Conservation (phyloP, 2,113 vertebrate genomes). For the Gambusia affinis region DNA sequence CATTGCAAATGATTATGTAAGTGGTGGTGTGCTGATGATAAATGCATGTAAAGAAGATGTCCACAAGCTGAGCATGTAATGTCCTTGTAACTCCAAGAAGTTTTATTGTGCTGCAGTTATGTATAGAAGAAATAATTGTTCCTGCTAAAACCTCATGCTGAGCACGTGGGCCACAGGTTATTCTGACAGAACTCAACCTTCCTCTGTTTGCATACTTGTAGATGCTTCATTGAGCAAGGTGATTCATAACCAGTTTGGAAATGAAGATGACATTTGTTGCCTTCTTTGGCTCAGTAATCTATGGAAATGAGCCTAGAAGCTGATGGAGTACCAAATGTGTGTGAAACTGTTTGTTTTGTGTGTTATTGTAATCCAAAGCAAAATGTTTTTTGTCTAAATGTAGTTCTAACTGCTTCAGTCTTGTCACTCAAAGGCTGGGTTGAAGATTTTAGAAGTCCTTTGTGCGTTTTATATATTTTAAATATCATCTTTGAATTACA, state of each 20-base stretch:
- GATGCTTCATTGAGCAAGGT: background rate
- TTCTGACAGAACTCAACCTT: slow-evolving; percentile 4
- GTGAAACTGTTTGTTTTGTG: slow-evolving; percentile 7
- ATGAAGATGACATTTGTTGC: slow-evolving; percentile 6
- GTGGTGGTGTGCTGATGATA: slow-evolving; percentile 18
- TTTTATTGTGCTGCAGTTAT: slow-evolving; percentile 34
- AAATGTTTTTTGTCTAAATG: slow-evolving; percentile 11
- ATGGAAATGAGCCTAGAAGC: slow-evolving; percentile 16
- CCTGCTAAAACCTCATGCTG: slow-evolving; percentile 6
- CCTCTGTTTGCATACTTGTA: slow-evolving; percentile 2
- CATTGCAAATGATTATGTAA: slow-evolving; percentile 10
- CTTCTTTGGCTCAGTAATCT: slow-evolving; percentile 5
- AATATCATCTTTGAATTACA: background rate
- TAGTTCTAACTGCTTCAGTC: background rate
- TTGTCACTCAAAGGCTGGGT: background rate
- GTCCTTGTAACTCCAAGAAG: slow-evolving; percentile 24
- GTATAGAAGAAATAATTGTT: slow-evolving; percentile 16
- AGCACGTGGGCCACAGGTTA: slow-evolving; percentile 20
- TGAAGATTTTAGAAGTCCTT: background rate
- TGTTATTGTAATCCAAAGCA: slow-evolving; percentile 8
- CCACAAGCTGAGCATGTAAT: slow-evolving; percentile 10
- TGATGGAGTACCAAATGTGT: background rate
- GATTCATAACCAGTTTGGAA: slow-evolving; percentile 11
- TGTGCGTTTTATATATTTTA: background rate
- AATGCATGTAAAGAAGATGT: slow-evolving; percentile 21